phyloP scores from a whole-genome alignment of 23 tunicate genomes.

The Phallusia fumigata region DNA sequence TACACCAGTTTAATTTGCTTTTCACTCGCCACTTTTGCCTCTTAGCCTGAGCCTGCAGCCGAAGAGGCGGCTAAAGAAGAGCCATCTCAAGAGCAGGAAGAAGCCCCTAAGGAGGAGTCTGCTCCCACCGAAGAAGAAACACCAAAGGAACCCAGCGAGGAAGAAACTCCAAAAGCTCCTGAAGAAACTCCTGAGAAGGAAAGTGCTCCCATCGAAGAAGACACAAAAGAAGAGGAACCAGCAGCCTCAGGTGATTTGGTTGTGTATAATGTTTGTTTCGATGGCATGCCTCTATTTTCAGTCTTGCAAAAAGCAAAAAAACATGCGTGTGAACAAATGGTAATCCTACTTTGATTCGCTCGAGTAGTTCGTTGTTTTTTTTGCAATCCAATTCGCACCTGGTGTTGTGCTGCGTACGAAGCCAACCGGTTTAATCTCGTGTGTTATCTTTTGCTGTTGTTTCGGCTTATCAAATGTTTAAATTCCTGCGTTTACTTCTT shows the following conservation, averaged over 20 bases:
- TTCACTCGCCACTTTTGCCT: neutral
- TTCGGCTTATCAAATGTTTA: too few species aligned
- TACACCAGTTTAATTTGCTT: neutral
- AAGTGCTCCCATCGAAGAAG: neutral
- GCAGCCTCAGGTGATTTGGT: neutral
- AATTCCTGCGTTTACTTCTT: too few species aligned
- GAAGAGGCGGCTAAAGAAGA: neutral
- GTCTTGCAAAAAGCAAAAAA: too few species aligned
- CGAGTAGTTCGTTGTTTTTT: too few species aligned
- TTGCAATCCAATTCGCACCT: too few species aligned
- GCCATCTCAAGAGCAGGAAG: neutral
- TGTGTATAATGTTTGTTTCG: too few species aligned
- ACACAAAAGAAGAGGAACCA: neutral
- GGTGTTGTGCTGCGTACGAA: too few species aligned
- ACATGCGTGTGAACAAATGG: too few species aligned
- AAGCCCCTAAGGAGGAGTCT: neutral
- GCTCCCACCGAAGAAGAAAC: neutral
- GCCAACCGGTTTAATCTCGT: too few species aligned
- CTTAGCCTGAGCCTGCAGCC: neutral
- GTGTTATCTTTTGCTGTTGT: too few species aligned
- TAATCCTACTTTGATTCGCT: too few species aligned
- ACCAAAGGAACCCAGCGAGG: neutral
- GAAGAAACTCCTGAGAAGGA: neutral
- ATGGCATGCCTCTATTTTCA: too few species aligned
- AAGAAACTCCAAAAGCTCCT: neutral